Evolutionary conservation across 2,797 vertebrate species (phyloP).

Genomic region (Cryptoblepharus egeriae): DNA sequence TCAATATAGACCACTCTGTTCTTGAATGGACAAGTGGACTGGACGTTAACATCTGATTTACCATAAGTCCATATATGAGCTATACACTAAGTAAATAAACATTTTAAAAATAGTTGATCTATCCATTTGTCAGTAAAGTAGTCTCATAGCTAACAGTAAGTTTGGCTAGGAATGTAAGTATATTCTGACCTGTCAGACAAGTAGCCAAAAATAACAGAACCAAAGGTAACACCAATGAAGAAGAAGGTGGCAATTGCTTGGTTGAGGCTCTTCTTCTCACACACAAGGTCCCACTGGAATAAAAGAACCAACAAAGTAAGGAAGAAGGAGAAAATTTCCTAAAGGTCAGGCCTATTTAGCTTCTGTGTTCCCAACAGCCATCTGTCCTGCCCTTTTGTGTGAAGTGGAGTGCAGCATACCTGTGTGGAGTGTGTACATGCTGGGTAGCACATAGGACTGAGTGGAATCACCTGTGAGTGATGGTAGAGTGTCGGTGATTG

Average conservation of each 20-base stretch:
- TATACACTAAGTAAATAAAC: too few relatives aligned
- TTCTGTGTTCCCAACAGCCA: not conserved
- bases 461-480: too few relatives aligned
- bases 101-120: too few relatives aligned
- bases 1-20: too few relatives aligned
- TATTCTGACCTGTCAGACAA: conserved; percentile 81
- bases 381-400: not conserved
- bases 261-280: conserved; percentile 78
- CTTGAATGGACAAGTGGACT: too few relatives aligned
- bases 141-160: not conserved
- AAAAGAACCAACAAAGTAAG: conserved; percentile 12
- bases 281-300: conserved; percentile 85
- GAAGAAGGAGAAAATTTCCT: not conserved
- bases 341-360: not conserved
- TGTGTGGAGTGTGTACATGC: too few relatives aligned
- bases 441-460: too few relatives aligned
- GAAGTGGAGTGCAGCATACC: too few relatives aligned
- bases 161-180: not conserved
- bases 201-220: conserved; percentile 81
- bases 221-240: conserved; percentile 80
- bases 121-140: not conserved
- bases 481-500: too few relatives aligned
- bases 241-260: conserved; percentile 80
- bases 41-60: too few relatives aligned
- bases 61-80: too few relatives aligned